Conservation (phyloP, 2,113 vertebrate species). For the Romanogobio albipinnatus region DNA sequence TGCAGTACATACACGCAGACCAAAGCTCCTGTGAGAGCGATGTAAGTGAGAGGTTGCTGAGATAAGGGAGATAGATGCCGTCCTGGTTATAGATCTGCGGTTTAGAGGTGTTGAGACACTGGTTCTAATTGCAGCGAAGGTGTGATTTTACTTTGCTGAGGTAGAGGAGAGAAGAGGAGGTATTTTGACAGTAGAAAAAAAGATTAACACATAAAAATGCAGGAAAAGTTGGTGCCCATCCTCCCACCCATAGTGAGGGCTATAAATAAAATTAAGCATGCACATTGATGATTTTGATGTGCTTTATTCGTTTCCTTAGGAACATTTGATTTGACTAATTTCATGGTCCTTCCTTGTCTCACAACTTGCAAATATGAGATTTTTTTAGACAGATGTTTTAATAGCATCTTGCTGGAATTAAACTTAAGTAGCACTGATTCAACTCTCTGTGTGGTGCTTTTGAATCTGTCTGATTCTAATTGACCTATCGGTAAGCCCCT, state of each 20-base stretch:
- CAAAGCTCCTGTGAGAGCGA: slow-evolving; percentile 19
- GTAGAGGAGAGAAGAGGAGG: not conserved
- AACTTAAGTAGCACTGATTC: too few relatives aligned
- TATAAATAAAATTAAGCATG: too few relatives aligned
- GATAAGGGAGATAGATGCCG: slow-evolving; percentile 8
- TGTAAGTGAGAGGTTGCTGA: slow-evolving; percentile 30
- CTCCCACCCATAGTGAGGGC: too few relatives aligned
- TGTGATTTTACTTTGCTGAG: slow-evolving; percentile 6
- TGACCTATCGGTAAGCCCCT: too few relatives aligned
- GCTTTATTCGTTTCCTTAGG: too few relatives aligned
- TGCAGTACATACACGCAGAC: slow-evolving; percentile 13
- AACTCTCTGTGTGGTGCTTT: too few relatives aligned
- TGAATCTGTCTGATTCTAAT: not conserved
- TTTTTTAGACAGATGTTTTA: too few relatives aligned
- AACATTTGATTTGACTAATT: too few relatives aligned
- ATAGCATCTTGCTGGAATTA: too few relatives aligned
- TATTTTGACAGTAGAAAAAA: not conserved
- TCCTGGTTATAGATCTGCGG: slow-evolving; percentile 34
- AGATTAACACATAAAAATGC: not conserved
- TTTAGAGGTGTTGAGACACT: slow-evolving; percentile 36
- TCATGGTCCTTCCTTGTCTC: too few relatives aligned
- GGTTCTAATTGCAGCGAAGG: slow-evolving; percentile 9
- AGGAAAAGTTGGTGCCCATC: not conserved
- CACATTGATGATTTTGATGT: too few relatives aligned
- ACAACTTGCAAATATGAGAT: too few relatives aligned